Evolutionary conservation across 2,797 vertebrate species (phyloP), one percentile per base, ranked within the genome.

Genomic region (Coregonus ussuriensis): DNA sequence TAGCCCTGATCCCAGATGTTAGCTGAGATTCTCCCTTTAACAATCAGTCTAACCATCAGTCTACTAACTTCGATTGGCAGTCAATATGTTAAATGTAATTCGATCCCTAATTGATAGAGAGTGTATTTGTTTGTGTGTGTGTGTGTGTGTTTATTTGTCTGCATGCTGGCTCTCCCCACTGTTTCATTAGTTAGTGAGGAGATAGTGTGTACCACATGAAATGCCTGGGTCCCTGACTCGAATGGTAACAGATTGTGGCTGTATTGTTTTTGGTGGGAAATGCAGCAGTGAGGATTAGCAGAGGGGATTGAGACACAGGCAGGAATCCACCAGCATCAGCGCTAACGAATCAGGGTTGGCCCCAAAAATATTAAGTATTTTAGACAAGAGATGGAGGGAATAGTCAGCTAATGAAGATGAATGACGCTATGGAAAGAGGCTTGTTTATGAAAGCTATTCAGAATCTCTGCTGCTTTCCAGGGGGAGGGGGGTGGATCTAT

Each of bases 381-480:
- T 82, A 83, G 87, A 87, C 84, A 59, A 68, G 80, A 77, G 80
- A 82, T 79, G 75, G 85, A 79, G 83, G 81, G 77, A 81, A 78
- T 77, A 81, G 75, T 72, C 77, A 75, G 77, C 78, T 88, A 87
- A 89, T 88, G 87, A 89, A 89, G 88, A 86, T 85, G 77, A 88
- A 89, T 88, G 85, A 51, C 73, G 74, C 52, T 41, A 77, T 79
- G 67, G 65, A 74, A 74, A 72, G 35, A 53, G 47, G 33, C 4
- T 15, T 18, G 33, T 62, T 77, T n/a, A 31, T 71, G 75, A 47
- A 62, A 33, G 53, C 13, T 35, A 31, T 53, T 47, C 21, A 29
- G 68, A 63, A 62, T 62, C 53, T 59, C 25, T 15, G 6, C 29
- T 25, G 56, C 74, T 67, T 16, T 73, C 53, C 53, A 56, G 47